Percentiles rank a stretch among this genome's conserved stretches.
phyloP scores from a whole-genome alignment of 2,888 invertebrate species.

The Phyllotreta cruciferae region DNA sequence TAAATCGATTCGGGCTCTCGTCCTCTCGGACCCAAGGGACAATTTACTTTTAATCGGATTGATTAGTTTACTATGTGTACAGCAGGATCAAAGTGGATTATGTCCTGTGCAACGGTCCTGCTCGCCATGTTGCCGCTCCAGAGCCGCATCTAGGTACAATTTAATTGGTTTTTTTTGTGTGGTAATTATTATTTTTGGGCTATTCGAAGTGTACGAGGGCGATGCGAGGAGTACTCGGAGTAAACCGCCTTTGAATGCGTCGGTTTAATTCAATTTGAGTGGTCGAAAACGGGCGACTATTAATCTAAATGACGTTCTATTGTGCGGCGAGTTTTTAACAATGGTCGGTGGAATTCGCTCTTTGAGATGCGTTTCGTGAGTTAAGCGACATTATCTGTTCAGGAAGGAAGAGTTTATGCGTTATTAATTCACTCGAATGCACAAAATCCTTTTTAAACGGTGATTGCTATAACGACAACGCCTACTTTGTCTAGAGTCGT shows the following conservation, averaged over 20 bases:
- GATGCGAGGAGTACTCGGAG: too few species aligned
- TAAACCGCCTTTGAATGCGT: too few species aligned
- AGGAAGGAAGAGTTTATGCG: constrained; percentile 10
- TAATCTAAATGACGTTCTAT: constrained; percentile 8
- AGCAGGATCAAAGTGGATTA: constrained; percentile 34
- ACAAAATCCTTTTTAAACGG: constrained; percentile 9
- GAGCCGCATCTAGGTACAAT: too few species aligned
- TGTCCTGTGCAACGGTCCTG: constrained; percentile 28
- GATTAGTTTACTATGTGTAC: constrained; percentile 44
- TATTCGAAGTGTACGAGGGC: too few species aligned
- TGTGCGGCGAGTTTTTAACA: neutral
- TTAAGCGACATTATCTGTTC: constrained; percentile 15
- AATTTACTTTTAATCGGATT: constrained; percentile 48
- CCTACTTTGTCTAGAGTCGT: neutral
- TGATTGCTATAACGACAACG: constrained; percentile 5
- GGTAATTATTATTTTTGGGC: too few species aligned
- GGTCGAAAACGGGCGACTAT: neutral
- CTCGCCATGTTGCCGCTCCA: constrained; percentile 2
- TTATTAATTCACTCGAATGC: constrained; percentile 16
- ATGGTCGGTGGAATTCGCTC: constrained; percentile 7
- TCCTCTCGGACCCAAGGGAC: constrained; percentile 38
- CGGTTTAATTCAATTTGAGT: too few species aligned
- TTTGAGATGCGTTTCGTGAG: constrained; percentile 9
- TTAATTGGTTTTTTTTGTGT: too few species aligned
- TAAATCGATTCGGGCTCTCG: constrained; percentile 25